Conservation (phyloP, 2,888 invertebrate genomes). For the Scelioninae gen. 2 region DNA sequence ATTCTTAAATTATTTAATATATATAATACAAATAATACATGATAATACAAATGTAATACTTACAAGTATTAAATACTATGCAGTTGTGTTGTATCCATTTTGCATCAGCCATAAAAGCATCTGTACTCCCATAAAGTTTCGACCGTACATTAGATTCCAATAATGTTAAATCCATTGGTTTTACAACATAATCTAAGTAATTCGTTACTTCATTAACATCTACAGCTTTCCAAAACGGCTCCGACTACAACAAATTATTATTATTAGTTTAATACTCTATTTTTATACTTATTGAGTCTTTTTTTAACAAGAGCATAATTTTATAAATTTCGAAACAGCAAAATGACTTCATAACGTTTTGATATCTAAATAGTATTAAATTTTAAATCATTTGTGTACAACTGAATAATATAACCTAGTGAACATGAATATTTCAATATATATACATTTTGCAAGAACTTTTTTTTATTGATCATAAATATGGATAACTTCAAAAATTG, state of each 20-base stretch:
- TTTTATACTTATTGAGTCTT: neutral
- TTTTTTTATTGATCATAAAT: too few relatives aligned
- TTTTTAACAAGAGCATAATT: neutral
- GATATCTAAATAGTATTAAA: too few relatives aligned
- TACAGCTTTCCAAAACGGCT: constrained; percentile 87
- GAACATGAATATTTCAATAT: too few relatives aligned
- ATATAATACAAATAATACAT: neutral
- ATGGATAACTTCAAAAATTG: too few relatives aligned
- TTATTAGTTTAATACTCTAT: neutral
- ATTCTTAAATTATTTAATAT: too few relatives aligned
- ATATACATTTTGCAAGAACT: too few relatives aligned
- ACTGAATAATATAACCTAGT: too few relatives aligned
- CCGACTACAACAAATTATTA: constrained; percentile 77
- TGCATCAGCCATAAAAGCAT: constrained; percentile 91
- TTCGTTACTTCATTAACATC: constrained; percentile 83
- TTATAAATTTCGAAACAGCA: too few relatives aligned
- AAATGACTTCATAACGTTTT: too few relatives aligned
- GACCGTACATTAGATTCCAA: constrained; percentile 86
- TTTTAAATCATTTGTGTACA: too few relatives aligned
- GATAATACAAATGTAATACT: constrained; percentile 74
- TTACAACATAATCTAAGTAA: constrained; percentile 88
- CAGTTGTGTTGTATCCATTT: constrained; percentile 97
- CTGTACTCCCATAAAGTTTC: constrained; percentile 88
- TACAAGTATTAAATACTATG: constrained; percentile 92
- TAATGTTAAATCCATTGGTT: constrained; percentile 89